These are phyloP conservation scores for Eremobia ochroleuca DNA, from an alignment of 2,888 invertebrate genomes.

Conservation along the genomic window DNA sequence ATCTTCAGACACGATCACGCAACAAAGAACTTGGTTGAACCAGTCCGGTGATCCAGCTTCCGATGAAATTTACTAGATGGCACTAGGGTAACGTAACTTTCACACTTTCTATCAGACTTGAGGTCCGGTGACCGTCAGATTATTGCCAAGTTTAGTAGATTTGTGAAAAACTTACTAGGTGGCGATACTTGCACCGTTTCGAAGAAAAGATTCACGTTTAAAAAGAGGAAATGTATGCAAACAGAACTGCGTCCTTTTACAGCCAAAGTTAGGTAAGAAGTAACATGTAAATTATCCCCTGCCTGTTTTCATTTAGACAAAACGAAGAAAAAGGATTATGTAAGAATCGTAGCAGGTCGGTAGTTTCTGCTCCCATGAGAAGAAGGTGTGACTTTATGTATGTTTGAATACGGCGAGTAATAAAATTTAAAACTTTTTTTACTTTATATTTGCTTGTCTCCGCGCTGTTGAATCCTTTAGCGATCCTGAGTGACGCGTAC, in stretches of 20 bases:
- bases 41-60: not conserved
- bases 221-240: not conserved
- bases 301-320: not conserved
- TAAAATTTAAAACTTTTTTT: not conserved
- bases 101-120: too few species aligned
- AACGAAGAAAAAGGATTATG: too few species aligned
- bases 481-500: conserved; percentile 1
- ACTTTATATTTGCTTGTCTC: too few species aligned
- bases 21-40: not conserved
- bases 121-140: not conserved
- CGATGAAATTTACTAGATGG: conserved; percentile 29
- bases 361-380: too few species aligned
- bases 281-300: not conserved
- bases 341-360: too few species aligned
- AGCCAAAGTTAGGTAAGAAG: not conserved
- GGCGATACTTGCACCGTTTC: conserved; percentile 6
- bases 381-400: too few species aligned
- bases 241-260: not conserved
- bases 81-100: conserved; percentile 2
- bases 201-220: not conserved
- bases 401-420: too few species aligned
- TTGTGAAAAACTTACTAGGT: conserved; percentile 23
- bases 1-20: not conserved
- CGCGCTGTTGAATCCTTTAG: not conserved
- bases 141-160: not conserved